Conservation (phyloP, 2,113 vertebrate genomes). For the Menura novaehollandiae region DNA sequence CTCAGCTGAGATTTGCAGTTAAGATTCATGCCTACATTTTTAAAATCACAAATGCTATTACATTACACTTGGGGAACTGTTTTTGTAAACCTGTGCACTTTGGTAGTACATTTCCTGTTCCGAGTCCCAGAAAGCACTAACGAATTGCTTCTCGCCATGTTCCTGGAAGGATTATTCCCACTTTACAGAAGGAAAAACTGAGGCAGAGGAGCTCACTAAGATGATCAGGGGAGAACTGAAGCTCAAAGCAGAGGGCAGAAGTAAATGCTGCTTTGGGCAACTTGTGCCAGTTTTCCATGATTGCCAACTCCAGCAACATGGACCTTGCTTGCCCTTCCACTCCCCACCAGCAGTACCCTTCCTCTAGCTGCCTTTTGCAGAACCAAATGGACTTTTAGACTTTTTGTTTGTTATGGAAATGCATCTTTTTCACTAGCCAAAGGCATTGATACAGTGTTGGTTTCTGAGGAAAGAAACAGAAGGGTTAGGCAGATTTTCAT, state of each 20-base stretch:
- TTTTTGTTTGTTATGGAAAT: background rate
- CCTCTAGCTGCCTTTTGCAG: background rate
- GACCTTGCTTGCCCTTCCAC: background rate
- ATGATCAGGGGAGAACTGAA: background rate
- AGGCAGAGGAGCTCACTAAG: background rate
- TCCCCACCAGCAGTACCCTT: background rate
- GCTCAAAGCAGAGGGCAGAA: background rate
- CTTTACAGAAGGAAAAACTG: background rate
- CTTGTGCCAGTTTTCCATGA: background rate
- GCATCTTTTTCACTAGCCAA: background rate
- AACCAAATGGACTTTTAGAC: background rate
- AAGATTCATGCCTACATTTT: slow-evolving; percentile 29
- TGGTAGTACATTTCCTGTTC: background rate
- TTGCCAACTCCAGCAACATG: background rate
- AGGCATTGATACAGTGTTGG: background rate
- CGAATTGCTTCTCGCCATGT: background rate
- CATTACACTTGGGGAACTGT: background rate
- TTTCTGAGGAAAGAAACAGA: background rate
- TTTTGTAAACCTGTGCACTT: background rate
- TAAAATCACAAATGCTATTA: slow-evolving; percentile 20
- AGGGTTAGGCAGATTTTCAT: background rate
- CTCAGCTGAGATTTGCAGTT: slow-evolving; percentile 36
- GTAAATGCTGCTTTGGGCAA: background rate
- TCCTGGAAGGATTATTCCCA: background rate
- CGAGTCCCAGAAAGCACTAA: background rate